Conservation (phyloP, 2,113 vertebrate species). For the Trochalopteron elliotii region DNA sequence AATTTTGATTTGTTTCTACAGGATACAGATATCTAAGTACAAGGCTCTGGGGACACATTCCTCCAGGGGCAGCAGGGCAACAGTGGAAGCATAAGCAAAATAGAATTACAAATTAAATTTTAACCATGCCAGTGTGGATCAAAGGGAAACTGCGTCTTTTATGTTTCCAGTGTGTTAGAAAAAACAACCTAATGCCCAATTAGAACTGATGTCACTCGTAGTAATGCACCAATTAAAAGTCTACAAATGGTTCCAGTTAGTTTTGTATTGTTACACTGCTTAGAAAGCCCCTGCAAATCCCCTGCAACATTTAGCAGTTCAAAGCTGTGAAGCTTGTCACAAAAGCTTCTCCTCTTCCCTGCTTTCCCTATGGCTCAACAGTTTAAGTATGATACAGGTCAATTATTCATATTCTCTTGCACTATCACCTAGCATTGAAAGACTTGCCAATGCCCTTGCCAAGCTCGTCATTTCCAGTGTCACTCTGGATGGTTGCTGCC, state of each 20-base stretch:
- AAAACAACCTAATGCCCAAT: not conserved
- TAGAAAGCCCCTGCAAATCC: constrained; percentile 6
- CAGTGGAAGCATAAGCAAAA: not conserved
- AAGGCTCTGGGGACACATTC: not conserved
- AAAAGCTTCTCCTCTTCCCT: not conserved
- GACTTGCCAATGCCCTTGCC: not conserved
- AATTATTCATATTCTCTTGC: not conserved
- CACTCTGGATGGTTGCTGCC: not conserved
- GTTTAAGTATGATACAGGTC: not conserved
- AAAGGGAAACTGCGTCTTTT: constrained; percentile 1
- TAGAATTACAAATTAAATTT: not conserved
- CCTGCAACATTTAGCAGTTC: not conserved
- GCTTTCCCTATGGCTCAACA: not conserved
- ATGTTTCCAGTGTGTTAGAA: not conserved
- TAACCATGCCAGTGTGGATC: not conserved
- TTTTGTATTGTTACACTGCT: not conserved
- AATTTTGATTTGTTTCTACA: not conserved
- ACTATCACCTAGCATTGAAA: not conserved
- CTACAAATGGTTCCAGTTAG: not conserved
- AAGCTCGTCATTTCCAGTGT: not conserved
- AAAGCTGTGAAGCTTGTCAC: not conserved
- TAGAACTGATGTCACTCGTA: not conserved
- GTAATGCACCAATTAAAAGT: not conserved
- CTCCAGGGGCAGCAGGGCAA: not conserved
- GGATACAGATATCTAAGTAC: not conserved